Evolutionary conservation across 2,113 vertebrate genomes (phyloP).

Genomic region (Mystacornis crossleyi): DNA sequence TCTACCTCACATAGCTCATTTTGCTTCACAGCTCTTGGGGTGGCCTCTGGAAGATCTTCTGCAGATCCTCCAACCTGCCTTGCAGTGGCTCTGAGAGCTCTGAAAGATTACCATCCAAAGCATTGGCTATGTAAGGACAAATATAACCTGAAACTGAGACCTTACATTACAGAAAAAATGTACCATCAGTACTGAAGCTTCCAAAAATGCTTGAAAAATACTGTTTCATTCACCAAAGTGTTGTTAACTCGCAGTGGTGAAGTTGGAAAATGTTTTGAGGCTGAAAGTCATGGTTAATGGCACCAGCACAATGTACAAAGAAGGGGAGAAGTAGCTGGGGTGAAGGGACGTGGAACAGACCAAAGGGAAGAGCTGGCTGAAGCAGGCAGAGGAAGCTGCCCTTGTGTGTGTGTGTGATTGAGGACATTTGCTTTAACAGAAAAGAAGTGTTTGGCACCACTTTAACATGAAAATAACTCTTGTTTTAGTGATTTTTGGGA

Average conservation of each 20-base stretch:
- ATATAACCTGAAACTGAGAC: neutral
- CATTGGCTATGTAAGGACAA: neutral
- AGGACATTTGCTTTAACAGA: neutral
- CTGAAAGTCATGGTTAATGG: neutral
- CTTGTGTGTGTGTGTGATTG: neutral
- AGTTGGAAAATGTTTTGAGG: neutral
- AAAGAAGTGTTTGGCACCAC: neutral
- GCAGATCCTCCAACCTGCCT: neutral
- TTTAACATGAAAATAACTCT: neutral
- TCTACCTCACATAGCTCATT: neutral
- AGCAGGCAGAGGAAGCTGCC: neutral
- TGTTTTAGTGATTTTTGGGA: neutral
- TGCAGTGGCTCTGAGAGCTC: neutral
- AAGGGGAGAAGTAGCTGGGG: neutral
- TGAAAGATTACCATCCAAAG: neutral
- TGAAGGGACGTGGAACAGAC: neutral
- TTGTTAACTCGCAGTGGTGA: neutral
- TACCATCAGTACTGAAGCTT: neutral
- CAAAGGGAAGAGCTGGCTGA: neutral
- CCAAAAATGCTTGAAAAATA: neutral
- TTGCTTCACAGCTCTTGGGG: neutral
- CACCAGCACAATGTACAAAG: neutral
- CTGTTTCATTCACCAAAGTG: neutral
- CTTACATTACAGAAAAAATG: neutral
- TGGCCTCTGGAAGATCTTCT: neutral